Evolutionary conservation across 2,113 vertebrate genomes (phyloP), one percentile per base, ranked within the genome.

Genomic region (Malurus cyaneus): DNA sequence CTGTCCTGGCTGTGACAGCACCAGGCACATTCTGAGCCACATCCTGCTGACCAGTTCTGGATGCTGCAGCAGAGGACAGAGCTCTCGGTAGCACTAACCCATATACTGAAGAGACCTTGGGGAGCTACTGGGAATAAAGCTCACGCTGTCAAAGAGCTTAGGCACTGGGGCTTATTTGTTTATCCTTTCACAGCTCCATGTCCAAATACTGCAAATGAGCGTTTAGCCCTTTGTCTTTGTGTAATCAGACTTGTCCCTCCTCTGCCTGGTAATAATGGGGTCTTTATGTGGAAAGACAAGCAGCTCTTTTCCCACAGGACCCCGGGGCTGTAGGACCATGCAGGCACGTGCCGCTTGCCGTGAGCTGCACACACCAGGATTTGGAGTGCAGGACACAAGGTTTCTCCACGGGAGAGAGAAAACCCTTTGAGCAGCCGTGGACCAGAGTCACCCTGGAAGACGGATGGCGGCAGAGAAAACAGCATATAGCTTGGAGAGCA

Each of bases 111-210:
- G 70, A 85, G 70, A 70, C 60, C 62, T 70, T 14, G 8, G 71
- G 92, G 81, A 89, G 79, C 70, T 88, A 78, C 71, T 62, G 47
- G 69, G 42, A 93, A 71, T 31, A 84, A 90, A 88, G 76, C 80
- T 88, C 32, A 32, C 0, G 0, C 76, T 78, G 72, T 88, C 82
- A 80, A 69, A 85, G 60, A 80, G 76, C 67, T 94, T 77, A 88
- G 82, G 60, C 60, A 36, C 52, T 23, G 32, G 53, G 61, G 42
- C 69, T 92, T 84, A 9, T 88, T 92, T 89, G 31, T 82, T 72
- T 80, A 47, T 88, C 62, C 59, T 95, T 77, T 83, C 69, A 82
- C 39, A 80, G 18, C 42, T 88, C 88, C 62, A 53, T 69, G 77
- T 82, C 74, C 69, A 71, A 95, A 78, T 19, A 77, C 39, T 66